Conservation (phyloP, 2,888 invertebrate species). For the Zele albiditarsus region DNA sequence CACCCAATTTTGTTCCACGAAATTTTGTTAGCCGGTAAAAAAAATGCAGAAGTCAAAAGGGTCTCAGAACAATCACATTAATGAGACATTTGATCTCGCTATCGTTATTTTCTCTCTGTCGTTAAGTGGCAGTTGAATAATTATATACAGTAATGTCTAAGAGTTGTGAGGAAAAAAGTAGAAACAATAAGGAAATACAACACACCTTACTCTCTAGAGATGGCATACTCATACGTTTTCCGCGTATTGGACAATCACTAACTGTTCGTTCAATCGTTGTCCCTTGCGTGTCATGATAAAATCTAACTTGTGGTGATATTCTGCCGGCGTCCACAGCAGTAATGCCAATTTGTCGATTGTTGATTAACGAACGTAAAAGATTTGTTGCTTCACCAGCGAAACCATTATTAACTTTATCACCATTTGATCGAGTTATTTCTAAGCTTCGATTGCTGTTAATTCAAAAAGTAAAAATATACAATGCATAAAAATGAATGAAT, state of each 20-base stretch:
- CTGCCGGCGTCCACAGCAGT: conserved; percentile 72
- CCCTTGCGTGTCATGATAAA: conserved; percentile 76
- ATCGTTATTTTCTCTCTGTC: not conserved
- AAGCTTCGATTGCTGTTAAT: conserved; percentile 66
- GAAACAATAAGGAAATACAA: not conserved
- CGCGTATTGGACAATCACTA: conserved; percentile 66
- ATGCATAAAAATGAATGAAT: conserved; percentile 1
- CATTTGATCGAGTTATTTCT: conserved; percentile 70
- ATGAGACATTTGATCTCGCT: not conserved
- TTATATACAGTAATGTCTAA: not conserved
- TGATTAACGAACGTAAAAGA: conserved; percentile 83
- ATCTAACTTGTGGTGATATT: conserved; percentile 75
- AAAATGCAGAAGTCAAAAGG: conserved; percentile 30
- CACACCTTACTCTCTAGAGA: conserved; percentile 67
- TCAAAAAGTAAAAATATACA: conserved; percentile 23
- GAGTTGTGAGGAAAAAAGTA: too few relatives aligned
- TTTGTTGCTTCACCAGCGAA: conserved; percentile 82
- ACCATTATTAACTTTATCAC: conserved; percentile 68
- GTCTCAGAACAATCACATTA: not conserved
- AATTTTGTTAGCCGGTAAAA: not conserved
- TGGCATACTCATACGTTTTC: conserved; percentile 68
- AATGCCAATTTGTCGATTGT: conserved; percentile 83
- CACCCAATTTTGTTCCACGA: not conserved
- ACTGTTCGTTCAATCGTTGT: conserved; percentile 76
- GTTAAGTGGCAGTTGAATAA: not conserved